Percentiles rank a stretch among this genome's conserved stretches.
phyloP scores from a whole-genome alignment of 1,140 invertebrate species.

The Agrypnia vestita region DNA sequence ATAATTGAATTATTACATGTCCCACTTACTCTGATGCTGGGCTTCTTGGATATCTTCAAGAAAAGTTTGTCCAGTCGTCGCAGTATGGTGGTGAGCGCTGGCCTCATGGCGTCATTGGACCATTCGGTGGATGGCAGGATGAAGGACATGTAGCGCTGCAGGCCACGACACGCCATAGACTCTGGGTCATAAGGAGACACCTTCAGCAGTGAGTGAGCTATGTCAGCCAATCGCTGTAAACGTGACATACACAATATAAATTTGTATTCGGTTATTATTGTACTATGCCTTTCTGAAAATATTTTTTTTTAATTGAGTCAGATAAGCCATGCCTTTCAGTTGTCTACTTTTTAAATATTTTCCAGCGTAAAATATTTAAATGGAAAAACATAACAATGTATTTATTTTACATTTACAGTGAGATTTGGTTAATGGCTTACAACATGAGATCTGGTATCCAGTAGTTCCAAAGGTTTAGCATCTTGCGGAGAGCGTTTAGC shows the following conservation, averaged over 20 bases:
- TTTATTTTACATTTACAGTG: conserved; percentile 29
- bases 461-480: conserved; percentile 89
- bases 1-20: conserved; percentile 20
- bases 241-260: conserved; percentile 50
- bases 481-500: conserved; percentile 88
- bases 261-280: too few relatives aligned
- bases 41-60: conserved; percentile 96
- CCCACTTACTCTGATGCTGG: conserved; percentile 83
- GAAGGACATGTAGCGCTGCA: conserved; percentile 95
- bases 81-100: conserved; percentile 93
- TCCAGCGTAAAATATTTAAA: too few relatives aligned
- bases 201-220: conserved; percentile 96
- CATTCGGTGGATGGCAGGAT: conserved; percentile 96
- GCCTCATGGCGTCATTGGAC: conserved; percentile 94
- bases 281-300: too few relatives aligned
- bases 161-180: conserved; percentile 94
- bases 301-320: background rate
- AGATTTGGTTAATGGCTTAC: conserved; percentile 73
- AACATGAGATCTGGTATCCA: conserved; percentile 96
- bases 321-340: background rate
- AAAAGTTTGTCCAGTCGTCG: conserved; percentile 97
- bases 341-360: too few relatives aligned
- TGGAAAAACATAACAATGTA: too few relatives aligned
- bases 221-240: conserved; percentile 91
- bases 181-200: conserved; percentile 97